These are phyloP conservation scores for Lithophane semibrunnea DNA, from an alignment of 2,888 invertebrate genomes.

Conservation along the genomic window DNA sequence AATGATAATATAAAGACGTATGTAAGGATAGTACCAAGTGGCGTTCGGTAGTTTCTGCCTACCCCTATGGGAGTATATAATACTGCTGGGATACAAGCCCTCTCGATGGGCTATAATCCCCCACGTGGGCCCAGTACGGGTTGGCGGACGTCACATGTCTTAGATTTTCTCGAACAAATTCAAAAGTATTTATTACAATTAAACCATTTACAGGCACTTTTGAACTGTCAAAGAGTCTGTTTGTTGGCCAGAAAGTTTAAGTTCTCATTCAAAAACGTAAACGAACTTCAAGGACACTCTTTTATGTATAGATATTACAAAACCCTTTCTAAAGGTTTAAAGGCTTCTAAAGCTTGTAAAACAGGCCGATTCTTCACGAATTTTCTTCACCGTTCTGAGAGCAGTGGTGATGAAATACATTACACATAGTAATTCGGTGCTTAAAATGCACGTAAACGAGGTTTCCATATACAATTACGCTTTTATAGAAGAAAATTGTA, in stretches of 20 bases:
- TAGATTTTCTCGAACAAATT: not conserved
- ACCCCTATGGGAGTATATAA: not conserved
- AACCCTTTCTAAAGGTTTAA: too few relatives aligned
- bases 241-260: too few relatives aligned
- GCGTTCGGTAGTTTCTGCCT: not conserved
- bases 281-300: too few relatives aligned
- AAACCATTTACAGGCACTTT: too few relatives aligned
- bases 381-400: not conserved
- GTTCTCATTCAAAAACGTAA: too few relatives aligned
- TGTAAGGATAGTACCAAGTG: not conserved
- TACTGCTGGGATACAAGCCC: not conserved
- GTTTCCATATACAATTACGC: not conserved
- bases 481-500: slow-evolving; percentile 1
- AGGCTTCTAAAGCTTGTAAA: too few relatives aligned
- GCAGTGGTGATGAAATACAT: not conserved
- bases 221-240: too few relatives aligned
- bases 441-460: not conserved
- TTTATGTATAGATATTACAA: too few relatives aligned
- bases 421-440: not conserved
- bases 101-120: not conserved
- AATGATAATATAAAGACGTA: not conserved
- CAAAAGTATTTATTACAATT: too few relatives aligned
- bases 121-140: not conserved
- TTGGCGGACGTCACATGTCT: not conserved
- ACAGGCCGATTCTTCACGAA: not conserved